phyloP scores from a whole-genome alignment of 53 echinoderm and acorn worm genomes.

The Antedon mediterranea region DNA sequence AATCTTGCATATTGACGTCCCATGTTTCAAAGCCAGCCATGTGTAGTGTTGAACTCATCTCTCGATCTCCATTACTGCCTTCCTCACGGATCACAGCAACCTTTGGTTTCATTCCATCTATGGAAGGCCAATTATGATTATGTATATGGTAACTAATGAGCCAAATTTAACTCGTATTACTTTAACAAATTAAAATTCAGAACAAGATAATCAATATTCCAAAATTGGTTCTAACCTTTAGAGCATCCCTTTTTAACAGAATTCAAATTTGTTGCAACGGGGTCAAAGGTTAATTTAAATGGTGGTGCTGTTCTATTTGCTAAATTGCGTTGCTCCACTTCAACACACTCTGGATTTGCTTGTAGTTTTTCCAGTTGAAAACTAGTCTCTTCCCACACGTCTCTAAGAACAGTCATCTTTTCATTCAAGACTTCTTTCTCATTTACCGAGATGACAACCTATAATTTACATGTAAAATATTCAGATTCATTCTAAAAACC shows the following conservation, averaged over 20 bases:
- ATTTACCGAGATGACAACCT: constrained; percentile 53
- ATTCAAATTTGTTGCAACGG: background rate
- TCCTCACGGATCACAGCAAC: constrained; percentile 93
- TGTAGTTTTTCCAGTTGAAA: constrained; percentile 70
- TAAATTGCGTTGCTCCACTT: constrained; percentile 41
- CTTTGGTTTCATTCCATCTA: constrained; percentile 27
- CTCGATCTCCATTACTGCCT: constrained; percentile 96
- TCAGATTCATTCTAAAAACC: too few species aligned
- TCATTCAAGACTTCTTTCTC: constrained; percentile 36
- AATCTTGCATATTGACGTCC: constrained; percentile 99
- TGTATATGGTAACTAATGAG: background rate
- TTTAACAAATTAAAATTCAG: too few species aligned
- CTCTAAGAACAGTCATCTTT: constrained; percentile 50
- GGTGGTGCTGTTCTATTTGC: constrained; percentile 64
- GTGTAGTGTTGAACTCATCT: constrained; percentile 78
- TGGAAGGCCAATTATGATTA: too few species aligned
- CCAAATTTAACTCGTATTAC: too few species aligned
- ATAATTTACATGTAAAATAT: background rate
- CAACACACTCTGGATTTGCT: constrained; percentile 77
- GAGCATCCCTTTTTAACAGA: background rate
- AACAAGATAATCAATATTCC: too few species aligned
- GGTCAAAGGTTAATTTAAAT: constrained; percentile 71
- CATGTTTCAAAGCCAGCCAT: constrained; percentile 85
- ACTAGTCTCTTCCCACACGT: constrained; percentile 89
- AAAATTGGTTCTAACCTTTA: background rate